Percentiles rank a stretch among this genome's conserved stretches.
phyloP scores from a whole-genome alignment of 2,888 invertebrate species.

The Drosophila hamatofila region DNA sequence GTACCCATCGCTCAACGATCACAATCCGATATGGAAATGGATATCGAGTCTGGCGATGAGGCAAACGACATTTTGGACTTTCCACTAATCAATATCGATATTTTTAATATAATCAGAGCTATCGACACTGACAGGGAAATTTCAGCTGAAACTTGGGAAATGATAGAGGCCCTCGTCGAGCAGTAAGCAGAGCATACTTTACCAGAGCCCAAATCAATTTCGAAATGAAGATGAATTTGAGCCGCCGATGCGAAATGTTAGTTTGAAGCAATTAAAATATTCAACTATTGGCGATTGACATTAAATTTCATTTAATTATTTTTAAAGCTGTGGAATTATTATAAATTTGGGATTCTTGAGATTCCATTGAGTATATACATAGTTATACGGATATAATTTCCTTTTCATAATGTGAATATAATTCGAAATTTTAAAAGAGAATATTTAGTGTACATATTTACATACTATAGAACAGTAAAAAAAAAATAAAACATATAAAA shows the following conservation, averaged over 20 bases:
- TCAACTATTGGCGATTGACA: neutral
- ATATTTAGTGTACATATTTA: too few species aligned
- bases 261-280: neutral
- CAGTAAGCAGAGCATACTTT: neutral
- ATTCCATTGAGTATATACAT: neutral
- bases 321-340: neutral
- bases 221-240: neutral
- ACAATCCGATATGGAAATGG: neutral
- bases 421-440: too few species aligned
- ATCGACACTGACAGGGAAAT: neutral
- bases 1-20: constrained; percentile 9
- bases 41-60: constrained; percentile 7
- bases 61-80: neutral
- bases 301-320: neutral
- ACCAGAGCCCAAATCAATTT: neutral
- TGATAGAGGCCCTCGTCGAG: neutral
- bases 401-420: neutral
- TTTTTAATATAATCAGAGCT: neutral
- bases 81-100: neutral
- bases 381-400: neutral
- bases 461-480: too few species aligned
- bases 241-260: neutral
- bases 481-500: too few species aligned
- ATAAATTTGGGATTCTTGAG: neutral
- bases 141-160: neutral